Conservation (phyloP, 1,140 invertebrate genomes). For the Pseudomyrmex gracilis region DNA sequence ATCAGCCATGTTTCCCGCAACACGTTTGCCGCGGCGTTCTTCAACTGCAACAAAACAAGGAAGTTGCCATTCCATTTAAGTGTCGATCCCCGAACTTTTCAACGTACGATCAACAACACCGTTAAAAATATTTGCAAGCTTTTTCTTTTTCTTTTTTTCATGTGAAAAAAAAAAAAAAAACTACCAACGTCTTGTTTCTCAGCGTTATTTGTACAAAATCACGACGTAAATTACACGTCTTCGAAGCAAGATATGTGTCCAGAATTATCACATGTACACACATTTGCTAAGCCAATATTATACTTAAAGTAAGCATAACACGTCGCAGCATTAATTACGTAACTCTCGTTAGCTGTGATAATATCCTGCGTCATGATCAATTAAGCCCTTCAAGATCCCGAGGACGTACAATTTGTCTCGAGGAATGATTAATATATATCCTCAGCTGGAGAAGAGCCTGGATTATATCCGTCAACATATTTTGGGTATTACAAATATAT, state of each 20-base stretch:
- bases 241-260: too few species aligned
- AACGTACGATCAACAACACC: neutral
- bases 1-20: slow-evolving; percentile 99
- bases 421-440: slow-evolving; percentile 18
- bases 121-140: too few species aligned
- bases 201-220: too few species aligned
- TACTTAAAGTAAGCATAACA: neutral
- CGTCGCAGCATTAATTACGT: slow-evolving; percentile 13
- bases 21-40: slow-evolving; percentile 99
- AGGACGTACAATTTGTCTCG: neutral
- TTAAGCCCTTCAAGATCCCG: slow-evolving; percentile 28
- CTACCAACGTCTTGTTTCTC: too few species aligned
- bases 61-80: neutral
- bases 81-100: neutral
- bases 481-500: too few species aligned
- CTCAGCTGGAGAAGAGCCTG: neutral
- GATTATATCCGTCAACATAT: too few species aligned
- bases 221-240: too few species aligned
- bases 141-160: too few species aligned
- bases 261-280: too few species aligned
- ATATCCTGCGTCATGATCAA: slow-evolving; percentile 24
- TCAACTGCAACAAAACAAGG: slow-evolving; percentile 90
- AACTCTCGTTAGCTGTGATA: slow-evolving; percentile 22
- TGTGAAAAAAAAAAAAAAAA: too few species aligned
- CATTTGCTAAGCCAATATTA: slow-evolving; percentile 13